These are phyloP conservation scores for Thinocorus orbignyianus DNA, from an alignment of 2,113 vertebrate species.

Conservation along the genomic window DNA sequence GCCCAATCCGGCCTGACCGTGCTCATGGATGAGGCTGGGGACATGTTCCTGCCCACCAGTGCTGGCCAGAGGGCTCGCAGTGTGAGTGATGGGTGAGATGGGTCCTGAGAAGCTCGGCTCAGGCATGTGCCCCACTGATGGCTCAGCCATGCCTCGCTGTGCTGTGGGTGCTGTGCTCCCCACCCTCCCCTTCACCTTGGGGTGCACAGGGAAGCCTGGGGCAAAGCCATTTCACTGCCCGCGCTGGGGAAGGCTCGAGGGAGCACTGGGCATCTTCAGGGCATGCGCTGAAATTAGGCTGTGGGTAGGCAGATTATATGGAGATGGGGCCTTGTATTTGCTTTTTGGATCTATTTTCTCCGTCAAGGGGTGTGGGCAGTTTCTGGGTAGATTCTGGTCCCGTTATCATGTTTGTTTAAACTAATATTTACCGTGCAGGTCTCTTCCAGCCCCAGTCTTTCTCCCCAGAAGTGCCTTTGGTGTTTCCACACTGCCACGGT, in stretches of 20 bases:
- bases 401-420: neutral
- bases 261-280: neutral
- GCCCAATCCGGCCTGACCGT: accelerated
- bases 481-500: neutral
- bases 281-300: neutral
- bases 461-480: neutral
- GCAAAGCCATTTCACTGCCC: neutral
- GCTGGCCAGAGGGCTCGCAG: accelerated
- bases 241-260: neutral
- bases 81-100: neutral
- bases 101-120: neutral
- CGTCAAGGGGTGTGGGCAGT: neutral
- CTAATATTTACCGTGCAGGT: neutral
- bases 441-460: neutral
- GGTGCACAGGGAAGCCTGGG: accelerated
- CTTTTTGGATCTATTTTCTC: neutral
- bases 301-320: neutral
- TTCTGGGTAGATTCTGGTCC: neutral
- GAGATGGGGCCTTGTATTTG: neutral
- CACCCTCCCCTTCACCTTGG: neutral
- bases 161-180: neutral
- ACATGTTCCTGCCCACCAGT: accelerated
- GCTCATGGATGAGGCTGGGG: neutral
- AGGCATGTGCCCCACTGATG: accelerated
- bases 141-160: accelerated